Conservation (phyloP, 2,113 vertebrate species). For the Hippopotamus amphibius region DNA sequence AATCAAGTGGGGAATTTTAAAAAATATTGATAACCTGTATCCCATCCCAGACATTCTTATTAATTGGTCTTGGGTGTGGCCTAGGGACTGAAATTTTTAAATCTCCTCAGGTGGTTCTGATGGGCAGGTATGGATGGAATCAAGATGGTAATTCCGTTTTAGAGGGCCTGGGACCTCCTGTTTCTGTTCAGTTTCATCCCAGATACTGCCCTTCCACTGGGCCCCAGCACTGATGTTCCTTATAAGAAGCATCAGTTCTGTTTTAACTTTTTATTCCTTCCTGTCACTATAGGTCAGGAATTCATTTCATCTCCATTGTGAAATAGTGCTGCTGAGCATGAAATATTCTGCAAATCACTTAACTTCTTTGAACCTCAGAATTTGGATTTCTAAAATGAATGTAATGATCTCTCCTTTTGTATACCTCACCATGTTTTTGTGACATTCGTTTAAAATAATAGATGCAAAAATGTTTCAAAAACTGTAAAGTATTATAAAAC, state of each 20-base stretch:
- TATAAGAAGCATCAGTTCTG: neutral
- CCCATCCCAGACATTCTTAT: neutral
- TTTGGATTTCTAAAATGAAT: neutral
- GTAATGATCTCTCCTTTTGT: neutral
- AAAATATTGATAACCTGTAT: neutral
- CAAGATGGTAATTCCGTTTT: neutral
- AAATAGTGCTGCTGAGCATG: neutral
- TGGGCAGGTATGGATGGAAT: neutral
- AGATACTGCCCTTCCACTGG: neutral
- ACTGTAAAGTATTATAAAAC: neutral
- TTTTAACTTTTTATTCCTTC: neutral
- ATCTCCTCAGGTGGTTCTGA: neutral
- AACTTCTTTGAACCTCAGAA: neutral
- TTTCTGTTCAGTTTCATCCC: neutral
- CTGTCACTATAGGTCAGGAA: neutral
- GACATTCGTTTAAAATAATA: neutral
- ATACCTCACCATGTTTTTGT: neutral
- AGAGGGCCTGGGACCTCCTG: neutral
- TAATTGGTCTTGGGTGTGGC: neutral
- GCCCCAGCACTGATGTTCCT: neutral
- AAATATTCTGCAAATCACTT: neutral
- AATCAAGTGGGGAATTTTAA: neutral
- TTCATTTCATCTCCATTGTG: neutral
- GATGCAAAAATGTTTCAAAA: neutral
- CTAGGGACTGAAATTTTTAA: neutral